These are phyloP conservation scores for Hydropsyche betteni DNA, from an alignment of 2,888 invertebrate species.

Conservation along the genomic window DNA sequence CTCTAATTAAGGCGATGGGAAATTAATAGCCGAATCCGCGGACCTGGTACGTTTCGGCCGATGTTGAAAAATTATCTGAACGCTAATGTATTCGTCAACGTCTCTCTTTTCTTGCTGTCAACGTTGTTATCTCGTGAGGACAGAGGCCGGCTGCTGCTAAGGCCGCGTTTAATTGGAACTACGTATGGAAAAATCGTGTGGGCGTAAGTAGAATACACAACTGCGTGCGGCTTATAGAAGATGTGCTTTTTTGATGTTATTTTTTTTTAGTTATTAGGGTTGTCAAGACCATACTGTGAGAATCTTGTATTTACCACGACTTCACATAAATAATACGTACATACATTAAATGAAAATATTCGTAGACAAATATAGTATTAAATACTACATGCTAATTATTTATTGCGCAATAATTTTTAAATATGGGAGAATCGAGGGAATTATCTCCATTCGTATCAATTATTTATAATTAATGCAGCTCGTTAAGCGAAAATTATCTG, in stretches of 20 bases:
- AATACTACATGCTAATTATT: not conserved
- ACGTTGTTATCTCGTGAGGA: constrained; percentile 35
- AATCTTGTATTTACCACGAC: not conserved
- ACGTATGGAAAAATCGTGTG: constrained; percentile 46
- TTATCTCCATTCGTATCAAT: too few relatives aligned
- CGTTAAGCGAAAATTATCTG: too few relatives aligned
- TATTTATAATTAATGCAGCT: too few relatives aligned
- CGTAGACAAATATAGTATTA: not conserved
- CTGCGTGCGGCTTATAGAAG: constrained; percentile 10
- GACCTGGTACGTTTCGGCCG: constrained; percentile 3
- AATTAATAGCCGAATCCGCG: too few relatives aligned
- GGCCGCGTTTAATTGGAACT: constrained; percentile 47
- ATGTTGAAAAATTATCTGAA: constrained; percentile 38
- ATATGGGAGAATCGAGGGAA: too few relatives aligned
- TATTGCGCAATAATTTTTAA: not conserved
- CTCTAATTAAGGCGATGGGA: too few relatives aligned
- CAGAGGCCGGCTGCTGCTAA: constrained; percentile 11
- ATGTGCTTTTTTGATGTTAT: constrained; percentile 6
- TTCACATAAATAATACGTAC: constrained; percentile 6
- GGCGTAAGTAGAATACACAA: constrained; percentile 43
- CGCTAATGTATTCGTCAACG: constrained; percentile 42
- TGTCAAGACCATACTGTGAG: not conserved
- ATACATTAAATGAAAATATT: not conserved
- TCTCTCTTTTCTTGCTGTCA: constrained; percentile 33
- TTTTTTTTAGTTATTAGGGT: constrained; percentile 6